phyloP scores from a whole-genome alignment of 2,113 vertebrate genomes.

The Saccopteryx leptura region DNA sequence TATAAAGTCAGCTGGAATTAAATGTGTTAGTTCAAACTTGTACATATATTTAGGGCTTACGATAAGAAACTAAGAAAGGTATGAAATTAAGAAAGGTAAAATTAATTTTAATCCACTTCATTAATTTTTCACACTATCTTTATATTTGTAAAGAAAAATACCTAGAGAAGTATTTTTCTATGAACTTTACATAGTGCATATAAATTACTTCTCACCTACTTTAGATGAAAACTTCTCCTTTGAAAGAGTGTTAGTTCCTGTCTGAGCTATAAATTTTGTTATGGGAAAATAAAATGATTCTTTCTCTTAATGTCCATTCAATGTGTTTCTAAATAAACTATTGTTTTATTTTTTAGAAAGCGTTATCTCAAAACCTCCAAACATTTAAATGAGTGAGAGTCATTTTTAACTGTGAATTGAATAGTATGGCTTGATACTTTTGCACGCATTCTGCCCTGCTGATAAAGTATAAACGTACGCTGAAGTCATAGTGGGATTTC shows the following conservation, averaged over 20 bases:
- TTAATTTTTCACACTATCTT: not conserved
- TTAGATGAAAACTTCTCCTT: not conserved
- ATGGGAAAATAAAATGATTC: not conserved
- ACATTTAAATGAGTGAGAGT: not conserved
- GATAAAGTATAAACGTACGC: not conserved
- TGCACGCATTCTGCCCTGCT: not conserved
- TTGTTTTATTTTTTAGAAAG: not conserved
- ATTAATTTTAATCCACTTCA: slow-evolving; percentile 18
- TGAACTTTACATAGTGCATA: not conserved
- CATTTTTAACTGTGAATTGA: not conserved
- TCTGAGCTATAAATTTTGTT: not conserved
- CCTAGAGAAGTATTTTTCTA: not conserved
- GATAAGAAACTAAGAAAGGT: not conserved
- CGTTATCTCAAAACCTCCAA: not conserved
- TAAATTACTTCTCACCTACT: slow-evolving; percentile 27
- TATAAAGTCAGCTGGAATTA: not conserved
- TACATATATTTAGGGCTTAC: not conserved
- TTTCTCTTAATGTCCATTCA: not conserved
- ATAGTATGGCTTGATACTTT: not conserved
- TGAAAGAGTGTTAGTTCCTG: not conserved
- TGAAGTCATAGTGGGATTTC: slow-evolving; percentile 36
- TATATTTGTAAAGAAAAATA: slow-evolving; percentile 11
- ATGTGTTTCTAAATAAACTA: not conserved
- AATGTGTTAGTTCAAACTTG: slow-evolving; percentile 37
- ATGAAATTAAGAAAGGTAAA: slow-evolving; percentile 27